Evolutionary conservation across 2,113 vertebrate genomes (phyloP), one percentile per base, ranked within the genome.

Genomic region (Gasterosteus nipponicus): DNA sequence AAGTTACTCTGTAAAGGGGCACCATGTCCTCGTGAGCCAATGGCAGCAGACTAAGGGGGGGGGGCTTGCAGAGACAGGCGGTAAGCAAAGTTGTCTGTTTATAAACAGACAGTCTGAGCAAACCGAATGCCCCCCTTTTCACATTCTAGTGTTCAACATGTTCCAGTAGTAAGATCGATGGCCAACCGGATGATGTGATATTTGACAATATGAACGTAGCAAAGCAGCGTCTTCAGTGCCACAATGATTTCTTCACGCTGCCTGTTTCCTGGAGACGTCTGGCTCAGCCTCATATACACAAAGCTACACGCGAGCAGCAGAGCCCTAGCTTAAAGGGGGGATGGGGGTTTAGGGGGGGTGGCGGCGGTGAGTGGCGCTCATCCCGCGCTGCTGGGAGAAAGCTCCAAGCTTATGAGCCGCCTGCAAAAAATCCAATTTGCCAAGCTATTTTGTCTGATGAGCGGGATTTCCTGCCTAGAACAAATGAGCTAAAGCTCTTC

Each of bases 361-460:
- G 65, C 65, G 57, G 54, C 63, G 26, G 47, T 19, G 47, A 63
- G 19, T 10, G 1, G 9, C 66, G 53, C 44, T 42, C 60, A 49
- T 54, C 18, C 59, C 26, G 58, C 19, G 60, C 51, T 49, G 49
- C 2, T 54, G 67, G 47, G 64, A 38, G 54, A 29, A 62, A 53
- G 69, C 74, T 70, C 72, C 47, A 14, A 77, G 83, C 82, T 88
- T 83, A 84, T 69, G 73, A 68, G 73, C 73, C 9, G 86, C 79
- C 68, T 83, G 38, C 39, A 44, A 33, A 58, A 89, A 92, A 90
- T 91, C 89, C 86, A 91, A 63, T 92, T 90, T 92, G 80, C 83
- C 59, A 57, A 80, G 75, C 56, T 77, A 75, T 90, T 91, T 87
- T 74, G 87, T 85, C 58, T 86, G 83, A 92, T 91, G 86, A 84